phyloP scores from a whole-genome alignment of 2,797 vertebrate genomes.

The Xyrichtys novacula region DNA sequence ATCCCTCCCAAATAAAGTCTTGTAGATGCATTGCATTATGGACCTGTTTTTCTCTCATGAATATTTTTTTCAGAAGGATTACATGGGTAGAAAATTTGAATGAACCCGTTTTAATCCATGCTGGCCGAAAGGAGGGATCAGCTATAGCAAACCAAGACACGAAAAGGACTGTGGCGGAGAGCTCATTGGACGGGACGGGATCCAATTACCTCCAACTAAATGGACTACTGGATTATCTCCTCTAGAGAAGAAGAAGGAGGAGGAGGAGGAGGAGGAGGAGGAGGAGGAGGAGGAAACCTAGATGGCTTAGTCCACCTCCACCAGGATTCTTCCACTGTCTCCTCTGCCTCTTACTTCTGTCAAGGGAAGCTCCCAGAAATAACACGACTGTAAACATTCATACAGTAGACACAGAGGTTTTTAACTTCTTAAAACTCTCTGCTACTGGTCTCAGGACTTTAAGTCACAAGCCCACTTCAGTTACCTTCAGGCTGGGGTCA shows the following conservation, averaged over 20 bases:
- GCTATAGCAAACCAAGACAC: constrained; percentile 43
- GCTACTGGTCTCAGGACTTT: background rate
- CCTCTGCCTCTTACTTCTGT: background rate
- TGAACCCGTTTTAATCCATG: constrained; percentile 59
- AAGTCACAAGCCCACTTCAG: background rate
- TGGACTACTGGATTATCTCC: constrained; percentile 66
- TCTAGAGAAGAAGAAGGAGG: constrained; percentile 22
- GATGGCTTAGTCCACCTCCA: constrained; percentile 35
- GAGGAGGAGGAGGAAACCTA: constrained; percentile 23
- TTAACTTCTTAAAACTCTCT: background rate
- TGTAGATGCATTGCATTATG: background rate
- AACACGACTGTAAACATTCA: background rate
- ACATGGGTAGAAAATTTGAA: constrained; percentile 56
- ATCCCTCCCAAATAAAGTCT: constrained; percentile 7
- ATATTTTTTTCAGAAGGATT: constrained; percentile 46
- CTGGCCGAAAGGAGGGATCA: constrained; percentile 44
- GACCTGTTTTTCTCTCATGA: background rate
- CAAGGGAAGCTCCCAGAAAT: background rate
- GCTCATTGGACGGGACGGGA: constrained; percentile 60
- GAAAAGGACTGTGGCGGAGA: constrained; percentile 19
- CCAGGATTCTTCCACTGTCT: background rate
- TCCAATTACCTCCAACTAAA: constrained; percentile 75
- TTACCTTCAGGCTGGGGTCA: background rate
- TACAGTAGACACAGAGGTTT: background rate
- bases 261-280: too few relatives aligned